Conservation (phyloP, 2,113 vertebrate genomes). For the Oxyruncus cristatus region DNA sequence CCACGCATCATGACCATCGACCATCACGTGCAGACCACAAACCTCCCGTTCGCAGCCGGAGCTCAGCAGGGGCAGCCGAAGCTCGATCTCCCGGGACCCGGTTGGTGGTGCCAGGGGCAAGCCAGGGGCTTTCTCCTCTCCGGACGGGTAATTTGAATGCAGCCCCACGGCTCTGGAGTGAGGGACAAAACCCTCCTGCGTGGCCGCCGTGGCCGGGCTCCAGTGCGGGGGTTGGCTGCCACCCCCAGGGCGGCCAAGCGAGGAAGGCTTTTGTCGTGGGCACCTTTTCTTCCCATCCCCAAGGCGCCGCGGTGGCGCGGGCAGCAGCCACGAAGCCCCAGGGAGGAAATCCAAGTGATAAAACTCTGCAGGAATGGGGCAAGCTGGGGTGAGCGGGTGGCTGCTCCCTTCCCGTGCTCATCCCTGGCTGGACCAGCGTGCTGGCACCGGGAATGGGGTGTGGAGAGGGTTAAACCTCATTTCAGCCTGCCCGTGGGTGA, state of each 20-base stretch:
- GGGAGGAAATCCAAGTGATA: not conserved
- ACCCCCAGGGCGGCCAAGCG: not conserved
- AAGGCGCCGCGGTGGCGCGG: not conserved
- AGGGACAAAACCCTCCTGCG: not conserved
- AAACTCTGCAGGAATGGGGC: not conserved
- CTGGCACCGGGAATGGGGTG: rapidly evolving
- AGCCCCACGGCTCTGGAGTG: not conserved
- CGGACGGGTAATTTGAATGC: not conserved
- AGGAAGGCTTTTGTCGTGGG: not conserved
- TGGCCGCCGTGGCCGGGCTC: not conserved
- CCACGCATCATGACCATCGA: rapidly evolving
- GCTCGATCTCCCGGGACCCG: rapidly evolving
- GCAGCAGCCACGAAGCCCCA: rapidly evolving
- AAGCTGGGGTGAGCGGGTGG: rapidly evolving
- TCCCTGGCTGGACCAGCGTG: not conserved
- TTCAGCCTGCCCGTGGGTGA: rapidly evolving
- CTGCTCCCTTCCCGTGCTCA: not conserved
- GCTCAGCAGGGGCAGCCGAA: not conserved
- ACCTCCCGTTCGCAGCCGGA: not conserved
- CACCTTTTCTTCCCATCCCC: not conserved
- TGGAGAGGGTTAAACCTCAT: not conserved
- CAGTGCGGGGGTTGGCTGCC: not conserved
- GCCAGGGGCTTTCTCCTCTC: not conserved
- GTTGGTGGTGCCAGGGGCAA: not conserved
- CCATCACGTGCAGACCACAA: not conserved